These are phyloP conservation scores for Pandemis corylana DNA, from an alignment of 2,888 invertebrate genomes.

Conservation along the genomic window DNA sequence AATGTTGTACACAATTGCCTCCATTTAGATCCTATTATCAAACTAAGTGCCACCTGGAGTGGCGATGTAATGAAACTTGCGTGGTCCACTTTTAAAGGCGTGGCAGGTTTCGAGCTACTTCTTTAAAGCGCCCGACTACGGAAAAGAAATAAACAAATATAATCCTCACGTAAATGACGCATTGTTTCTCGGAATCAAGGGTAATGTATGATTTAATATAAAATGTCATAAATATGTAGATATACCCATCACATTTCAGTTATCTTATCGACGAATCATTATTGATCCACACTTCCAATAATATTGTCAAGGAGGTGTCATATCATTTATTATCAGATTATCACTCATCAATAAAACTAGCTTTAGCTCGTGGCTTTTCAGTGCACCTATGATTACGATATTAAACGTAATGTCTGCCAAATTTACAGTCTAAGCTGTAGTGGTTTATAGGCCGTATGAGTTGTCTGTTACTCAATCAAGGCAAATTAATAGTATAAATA, in stretches of 20 bases:
- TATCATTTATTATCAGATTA: background rate
- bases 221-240: background rate
- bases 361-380: too few species aligned
- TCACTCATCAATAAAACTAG: too few species aligned
- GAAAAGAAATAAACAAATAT: background rate
- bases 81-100: background rate
- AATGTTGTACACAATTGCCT: background rate
- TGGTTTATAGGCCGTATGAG: too few species aligned
- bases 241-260: background rate
- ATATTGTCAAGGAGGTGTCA: background rate
- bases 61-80: background rate
- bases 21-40: background rate
- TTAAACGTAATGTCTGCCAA: too few species aligned
- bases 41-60: constrained; percentile 1
- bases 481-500: too few species aligned
- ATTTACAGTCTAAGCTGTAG: too few species aligned
- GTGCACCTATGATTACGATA: too few species aligned
- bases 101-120: background rate
- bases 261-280: constrained; percentile 6
- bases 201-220: background rate
- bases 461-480: too few species aligned
- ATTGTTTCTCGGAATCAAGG: background rate
- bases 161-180: background rate
- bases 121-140: background rate
- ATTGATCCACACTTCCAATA: constrained; percentile 8